Evolutionary conservation across 1,140 invertebrate genomes (phyloP).

Genomic region (Drosophila micromelanica): DNA sequence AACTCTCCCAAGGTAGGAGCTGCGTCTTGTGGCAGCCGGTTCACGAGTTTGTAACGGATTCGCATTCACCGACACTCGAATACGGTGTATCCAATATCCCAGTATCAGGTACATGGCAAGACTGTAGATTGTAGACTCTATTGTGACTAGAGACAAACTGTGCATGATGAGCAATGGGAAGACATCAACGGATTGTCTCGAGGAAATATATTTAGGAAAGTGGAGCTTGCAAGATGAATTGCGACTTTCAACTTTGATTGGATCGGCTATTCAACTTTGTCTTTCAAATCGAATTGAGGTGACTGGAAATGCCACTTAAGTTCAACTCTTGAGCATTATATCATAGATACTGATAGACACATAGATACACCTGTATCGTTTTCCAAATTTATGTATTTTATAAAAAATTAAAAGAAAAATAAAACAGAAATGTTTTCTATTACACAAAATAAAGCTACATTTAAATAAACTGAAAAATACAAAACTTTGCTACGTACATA

Average conservation of each 20-base stretch:
- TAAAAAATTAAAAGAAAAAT: too few species aligned
- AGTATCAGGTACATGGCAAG: slow-evolving; percentile 67
- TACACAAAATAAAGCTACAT: too few species aligned
- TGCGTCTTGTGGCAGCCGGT: slow-evolving; percentile 41
- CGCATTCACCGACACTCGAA: slow-evolving; percentile 9
- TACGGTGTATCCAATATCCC: slow-evolving; percentile 8
- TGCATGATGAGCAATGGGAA: slow-evolving; percentile 39
- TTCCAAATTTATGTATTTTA: too few species aligned
- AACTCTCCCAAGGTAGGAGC: slow-evolving; percentile 18
- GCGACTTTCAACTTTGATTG: slow-evolving; percentile 45
- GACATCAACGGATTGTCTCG: slow-evolving; percentile 40
- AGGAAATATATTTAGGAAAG: slow-evolving; percentile 28
- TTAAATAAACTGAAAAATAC: too few species aligned
- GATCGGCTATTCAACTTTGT: slow-evolving; percentile 44
- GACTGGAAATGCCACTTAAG: too few species aligned
- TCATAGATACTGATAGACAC: too few species aligned
- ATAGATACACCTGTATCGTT: too few species aligned
- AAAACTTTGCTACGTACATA: too few species aligned
- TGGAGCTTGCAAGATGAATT: slow-evolving; percentile 32
- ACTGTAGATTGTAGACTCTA: slow-evolving; percentile 17
- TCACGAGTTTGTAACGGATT: slow-evolving; percentile 83
- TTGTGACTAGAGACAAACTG: slow-evolving; percentile 19
- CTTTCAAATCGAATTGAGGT: background rate
- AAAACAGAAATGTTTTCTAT: too few species aligned
- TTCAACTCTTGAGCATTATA: too few species aligned